Evolutionary conservation across 2,888 invertebrate species (phyloP).

Genomic region (Chrysodeixis includens): DNA sequence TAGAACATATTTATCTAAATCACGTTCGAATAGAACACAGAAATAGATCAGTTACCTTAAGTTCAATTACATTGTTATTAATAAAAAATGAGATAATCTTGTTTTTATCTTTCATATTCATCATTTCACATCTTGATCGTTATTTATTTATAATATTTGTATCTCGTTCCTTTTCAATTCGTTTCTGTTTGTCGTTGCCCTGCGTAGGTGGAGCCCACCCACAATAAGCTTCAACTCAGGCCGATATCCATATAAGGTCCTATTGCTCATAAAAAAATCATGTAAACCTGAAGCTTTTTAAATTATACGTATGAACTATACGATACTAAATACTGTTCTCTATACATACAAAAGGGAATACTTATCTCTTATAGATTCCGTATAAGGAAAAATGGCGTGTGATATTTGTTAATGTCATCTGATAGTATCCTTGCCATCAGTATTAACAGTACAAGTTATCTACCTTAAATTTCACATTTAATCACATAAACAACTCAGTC

Average conservation of each 20-base stretch:
- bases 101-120: no score
- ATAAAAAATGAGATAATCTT: neutral
- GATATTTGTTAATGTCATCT: no score
- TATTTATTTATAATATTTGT: no score
- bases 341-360: neutral
- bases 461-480: neutral
- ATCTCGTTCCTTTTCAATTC: no score
- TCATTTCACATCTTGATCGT: no score
- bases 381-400: neutral
- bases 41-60: neutral
- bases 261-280: neutral
- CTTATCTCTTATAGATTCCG: neutral
- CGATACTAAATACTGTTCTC: neutral
- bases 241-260: neutral
- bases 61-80: neutral
- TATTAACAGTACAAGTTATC: neutral
- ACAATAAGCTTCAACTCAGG: neutral
- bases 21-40: neutral
- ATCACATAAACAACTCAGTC: neutral
- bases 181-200: no score
- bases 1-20: neutral
- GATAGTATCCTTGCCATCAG: neutral
- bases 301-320: neutral
- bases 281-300: neutral
- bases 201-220: neutral